These are phyloP conservation scores for Pipistrellus pipistrellus DNA, from an alignment of 2,797 vertebrate species.

Conservation along the genomic window DNA sequence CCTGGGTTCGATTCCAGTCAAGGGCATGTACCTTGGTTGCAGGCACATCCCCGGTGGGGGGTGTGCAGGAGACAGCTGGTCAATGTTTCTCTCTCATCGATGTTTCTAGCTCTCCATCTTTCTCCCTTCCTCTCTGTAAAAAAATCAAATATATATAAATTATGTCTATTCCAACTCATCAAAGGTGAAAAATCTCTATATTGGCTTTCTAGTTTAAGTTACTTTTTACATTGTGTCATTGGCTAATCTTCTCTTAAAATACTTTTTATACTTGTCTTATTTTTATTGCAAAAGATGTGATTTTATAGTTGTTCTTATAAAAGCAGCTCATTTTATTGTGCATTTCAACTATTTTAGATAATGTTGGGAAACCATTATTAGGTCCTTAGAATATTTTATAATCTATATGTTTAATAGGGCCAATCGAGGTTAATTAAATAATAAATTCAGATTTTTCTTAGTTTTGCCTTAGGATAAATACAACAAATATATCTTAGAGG, in stretches of 20 bases:
- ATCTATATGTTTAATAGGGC: not conserved
- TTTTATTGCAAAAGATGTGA: constrained; percentile 4
- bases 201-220: not conserved
- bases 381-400: not conserved
- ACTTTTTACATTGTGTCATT: not conserved
- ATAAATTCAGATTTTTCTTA: constrained; percentile 16
- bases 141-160: not conserved
- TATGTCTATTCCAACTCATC: not conserved
- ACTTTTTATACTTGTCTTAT: not conserved
- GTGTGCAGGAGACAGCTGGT: no score
- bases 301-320: constrained; percentile 47
- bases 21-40: no score
- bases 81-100: no score
- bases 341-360: constrained; percentile 13
- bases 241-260: not conserved
- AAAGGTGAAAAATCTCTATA: not conserved
- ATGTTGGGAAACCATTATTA: not conserved
- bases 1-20: no score
- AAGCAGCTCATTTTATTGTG: not conserved
- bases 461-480: not conserved
- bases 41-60: no score
- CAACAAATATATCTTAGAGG: not conserved
- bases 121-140: no score
- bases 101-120: no score
- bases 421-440: constrained; percentile 1